These are phyloP conservation scores for Pantherophis vulpinus DNA, from an alignment of 2,797 vertebrate species.

Conservation along the genomic window DNA sequence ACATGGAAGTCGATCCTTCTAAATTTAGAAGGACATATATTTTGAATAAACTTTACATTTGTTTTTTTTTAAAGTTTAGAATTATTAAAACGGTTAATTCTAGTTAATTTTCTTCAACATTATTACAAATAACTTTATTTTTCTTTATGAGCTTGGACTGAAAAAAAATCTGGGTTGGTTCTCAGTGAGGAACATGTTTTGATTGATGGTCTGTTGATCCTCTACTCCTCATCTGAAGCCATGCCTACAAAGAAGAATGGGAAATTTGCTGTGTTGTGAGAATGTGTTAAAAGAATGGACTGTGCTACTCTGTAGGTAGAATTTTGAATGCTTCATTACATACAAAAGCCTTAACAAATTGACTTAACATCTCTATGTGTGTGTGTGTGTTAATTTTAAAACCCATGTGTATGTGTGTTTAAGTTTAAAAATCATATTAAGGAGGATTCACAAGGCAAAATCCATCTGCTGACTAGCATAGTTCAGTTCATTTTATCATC, in stretches of 20 bases:
- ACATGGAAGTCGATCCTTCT: background rate
- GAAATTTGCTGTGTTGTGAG: background rate
- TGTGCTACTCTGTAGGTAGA: background rate
- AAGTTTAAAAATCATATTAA: background rate
- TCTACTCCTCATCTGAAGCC: background rate
- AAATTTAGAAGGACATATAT: background rate
- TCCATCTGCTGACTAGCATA: background rate
- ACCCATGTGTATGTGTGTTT: background rate
- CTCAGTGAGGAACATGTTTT: slow-evolving; percentile 41
- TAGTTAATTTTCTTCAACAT: slow-evolving; percentile 36
- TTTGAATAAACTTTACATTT: slow-evolving; percentile 1
- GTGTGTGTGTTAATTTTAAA: background rate
- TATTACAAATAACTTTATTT: slow-evolving; percentile 47
- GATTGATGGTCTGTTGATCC: slow-evolving; percentile 16
- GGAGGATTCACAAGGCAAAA: background rate
- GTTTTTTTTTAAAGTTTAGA: slow-evolving; percentile 3
- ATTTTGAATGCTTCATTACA: background rate
- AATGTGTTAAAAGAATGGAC: background rate
- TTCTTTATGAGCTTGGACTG: slow-evolving; percentile 35
- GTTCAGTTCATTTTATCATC: background rate
- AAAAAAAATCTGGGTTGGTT: slow-evolving; percentile 41
- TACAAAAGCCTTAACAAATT: background rate
- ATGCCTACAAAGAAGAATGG: background rate
- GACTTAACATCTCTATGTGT: background rate
- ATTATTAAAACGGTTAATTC: slow-evolving; percentile 51